phyloP scores from a whole-genome alignment of 2,113 vertebrate genomes.

The Agapornis roseicollis region DNA sequence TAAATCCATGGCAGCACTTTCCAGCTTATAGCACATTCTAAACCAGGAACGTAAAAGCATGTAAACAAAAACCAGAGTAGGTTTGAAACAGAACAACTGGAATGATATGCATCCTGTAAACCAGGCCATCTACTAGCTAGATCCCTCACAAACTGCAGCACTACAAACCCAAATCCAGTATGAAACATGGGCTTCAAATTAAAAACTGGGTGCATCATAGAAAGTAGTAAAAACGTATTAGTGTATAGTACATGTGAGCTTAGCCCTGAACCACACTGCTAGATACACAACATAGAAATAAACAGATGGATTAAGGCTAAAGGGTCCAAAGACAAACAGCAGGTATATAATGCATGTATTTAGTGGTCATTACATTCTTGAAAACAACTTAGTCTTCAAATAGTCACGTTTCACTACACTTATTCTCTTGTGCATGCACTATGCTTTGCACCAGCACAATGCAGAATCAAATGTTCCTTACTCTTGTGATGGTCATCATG shows the following conservation, averaged over 20 bases:
- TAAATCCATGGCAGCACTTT: background rate
- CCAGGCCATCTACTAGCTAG: background rate
- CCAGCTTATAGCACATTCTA: background rate
- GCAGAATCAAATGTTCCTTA: background rate
- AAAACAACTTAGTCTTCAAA: background rate
- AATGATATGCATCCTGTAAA: background rate
- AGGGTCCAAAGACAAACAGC: background rate
- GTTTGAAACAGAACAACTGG: constrained; percentile 13
- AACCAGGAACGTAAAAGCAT: background rate
- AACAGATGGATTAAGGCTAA: background rate
- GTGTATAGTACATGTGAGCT: background rate
- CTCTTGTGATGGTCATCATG: background rate
- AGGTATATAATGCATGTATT: background rate
- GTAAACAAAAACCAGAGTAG: constrained; percentile 25
- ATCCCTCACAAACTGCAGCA: background rate
- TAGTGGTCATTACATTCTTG: background rate
- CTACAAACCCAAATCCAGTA: background rate
- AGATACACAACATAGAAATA: background rate
- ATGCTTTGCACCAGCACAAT: background rate
- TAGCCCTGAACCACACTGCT: background rate
- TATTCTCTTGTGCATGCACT: background rate
- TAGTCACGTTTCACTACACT: background rate
- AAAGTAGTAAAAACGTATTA: background rate
- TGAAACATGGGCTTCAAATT: background rate
- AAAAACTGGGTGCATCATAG: background rate